phyloP scores from a whole-genome alignment of 1,140 invertebrate genomes.

The Ladona fulva region DNA sequence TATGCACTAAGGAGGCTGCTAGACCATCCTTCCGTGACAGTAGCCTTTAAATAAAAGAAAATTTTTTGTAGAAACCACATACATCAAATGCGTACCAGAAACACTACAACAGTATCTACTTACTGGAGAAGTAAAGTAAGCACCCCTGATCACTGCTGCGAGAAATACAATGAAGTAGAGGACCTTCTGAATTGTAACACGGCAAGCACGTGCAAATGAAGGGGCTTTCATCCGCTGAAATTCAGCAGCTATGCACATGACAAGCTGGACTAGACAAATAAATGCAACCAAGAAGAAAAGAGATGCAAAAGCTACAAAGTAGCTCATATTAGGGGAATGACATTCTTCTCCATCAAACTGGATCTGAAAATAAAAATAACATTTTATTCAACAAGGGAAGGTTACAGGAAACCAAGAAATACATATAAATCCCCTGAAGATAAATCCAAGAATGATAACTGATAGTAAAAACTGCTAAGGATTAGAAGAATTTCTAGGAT shows the following conservation, averaged over 20 bases:
- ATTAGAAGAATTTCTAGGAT: too few relatives aligned
- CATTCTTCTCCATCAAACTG: conserved; percentile 57
- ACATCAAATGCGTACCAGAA: neutral
- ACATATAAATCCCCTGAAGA: neutral
- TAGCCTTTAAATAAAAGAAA: conserved; percentile 53
- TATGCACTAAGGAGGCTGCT: conserved; percentile 79
- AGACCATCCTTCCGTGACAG: conserved; percentile 71
- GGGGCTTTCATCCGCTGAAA: conserved; percentile 74
- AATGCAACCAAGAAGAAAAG: conserved; percentile 75
- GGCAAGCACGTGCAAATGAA: conserved; percentile 66
- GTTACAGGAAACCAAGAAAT: neutral
- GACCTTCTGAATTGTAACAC: conserved; percentile 84
- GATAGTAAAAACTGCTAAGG: too few relatives aligned
- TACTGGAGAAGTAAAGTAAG: conserved; percentile 84
- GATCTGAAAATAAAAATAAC: conserved; percentile 41
- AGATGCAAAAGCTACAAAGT: conserved; percentile 62
- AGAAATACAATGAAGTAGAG: conserved; percentile 84
- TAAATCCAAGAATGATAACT: neutral
- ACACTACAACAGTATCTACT: conserved; percentile 31
- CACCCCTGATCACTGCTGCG: conserved; percentile 72
- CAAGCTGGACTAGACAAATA: conserved; percentile 77
- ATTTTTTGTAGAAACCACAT: neutral
- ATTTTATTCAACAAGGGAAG: neutral
- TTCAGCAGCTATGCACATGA: conserved; percentile 73
- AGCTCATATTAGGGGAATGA: conserved; percentile 50